Evolutionary conservation across 2,888 invertebrate genomes (phyloP).

Genomic region (Buathra laborator): DNA sequence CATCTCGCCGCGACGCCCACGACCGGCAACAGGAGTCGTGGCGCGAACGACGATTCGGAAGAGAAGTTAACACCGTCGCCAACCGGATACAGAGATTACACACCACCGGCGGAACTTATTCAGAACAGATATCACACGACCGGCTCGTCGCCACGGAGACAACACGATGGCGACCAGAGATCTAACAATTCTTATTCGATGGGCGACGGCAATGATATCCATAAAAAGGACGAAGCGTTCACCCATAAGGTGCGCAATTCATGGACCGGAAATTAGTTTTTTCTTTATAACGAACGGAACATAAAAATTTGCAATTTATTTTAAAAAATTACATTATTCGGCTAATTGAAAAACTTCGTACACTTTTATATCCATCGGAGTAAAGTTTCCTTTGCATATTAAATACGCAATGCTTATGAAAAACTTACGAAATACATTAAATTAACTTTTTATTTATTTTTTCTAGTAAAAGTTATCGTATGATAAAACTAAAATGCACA

Average conservation of each 20-base stretch:
- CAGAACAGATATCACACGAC: constrained; percentile 76
- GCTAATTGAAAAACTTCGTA: too few species aligned
- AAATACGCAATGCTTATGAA: too few species aligned
- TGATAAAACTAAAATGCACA: background rate
- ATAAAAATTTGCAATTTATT: too few species aligned
- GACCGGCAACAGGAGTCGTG: background rate
- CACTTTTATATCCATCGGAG: background rate
- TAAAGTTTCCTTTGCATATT: background rate
- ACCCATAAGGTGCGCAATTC: constrained; percentile 79
- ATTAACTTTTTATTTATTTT: background rate
- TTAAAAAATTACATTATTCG: background rate
- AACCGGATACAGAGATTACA: constrained; percentile 93
- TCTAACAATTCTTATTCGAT: constrained; percentile 53
- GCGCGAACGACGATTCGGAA: constrained; percentile 11
- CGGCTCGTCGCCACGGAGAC: constrained; percentile 64
- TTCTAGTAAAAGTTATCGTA: background rate
- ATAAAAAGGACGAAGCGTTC: constrained; percentile 76
- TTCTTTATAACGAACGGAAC: background rate
- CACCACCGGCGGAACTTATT: constrained; percentile 90
- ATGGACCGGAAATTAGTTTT: constrained; percentile 50
- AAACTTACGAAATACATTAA: background rate
- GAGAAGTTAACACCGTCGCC: constrained; percentile 87
- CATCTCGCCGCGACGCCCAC: constrained; percentile 35
- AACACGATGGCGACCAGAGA: constrained; percentile 57
- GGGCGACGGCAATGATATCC: constrained; percentile 65